Evolutionary conservation across 2,113 vertebrate genomes (phyloP).

Genomic region (Coturnix japonica): DNA sequence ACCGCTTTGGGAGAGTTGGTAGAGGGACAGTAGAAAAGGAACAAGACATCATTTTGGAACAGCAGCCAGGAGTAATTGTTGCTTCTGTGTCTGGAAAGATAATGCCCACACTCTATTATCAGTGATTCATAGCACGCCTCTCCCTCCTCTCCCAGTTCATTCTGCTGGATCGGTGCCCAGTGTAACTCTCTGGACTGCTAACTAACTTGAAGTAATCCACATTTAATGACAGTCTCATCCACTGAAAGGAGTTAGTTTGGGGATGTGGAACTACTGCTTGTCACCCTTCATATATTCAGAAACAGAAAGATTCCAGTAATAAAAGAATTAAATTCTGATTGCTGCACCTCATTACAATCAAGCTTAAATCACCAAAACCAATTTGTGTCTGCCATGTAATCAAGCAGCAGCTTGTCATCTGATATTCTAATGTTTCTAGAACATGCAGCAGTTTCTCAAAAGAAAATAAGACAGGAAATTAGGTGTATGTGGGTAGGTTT

Average conservation of each 20-base stretch:
- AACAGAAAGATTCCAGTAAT: neutral
- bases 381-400: neutral
- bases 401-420: neutral
- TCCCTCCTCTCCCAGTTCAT: neutral
- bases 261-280: neutral
- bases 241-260: neutral
- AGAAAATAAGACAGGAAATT: neutral
- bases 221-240: neutral
- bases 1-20: neutral
- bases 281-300: neutral
- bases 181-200: constrained; percentile 5
- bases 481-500: neutral
- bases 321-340: neutral
- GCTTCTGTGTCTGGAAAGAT: constrained; percentile 48
- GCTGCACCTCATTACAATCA: neutral
- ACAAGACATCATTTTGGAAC: neutral
- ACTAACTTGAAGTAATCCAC: neutral
- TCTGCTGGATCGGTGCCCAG: neutral
- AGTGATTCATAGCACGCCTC: constrained; percentile 47
- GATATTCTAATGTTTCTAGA: neutral
- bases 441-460: neutral
- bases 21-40: neutral
- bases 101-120: constrained; percentile 15
- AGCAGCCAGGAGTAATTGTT: constrained; percentile 46
- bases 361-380: neutral